Conservation (phyloP, 2,113 vertebrate species). For the Gallinago media region DNA sequence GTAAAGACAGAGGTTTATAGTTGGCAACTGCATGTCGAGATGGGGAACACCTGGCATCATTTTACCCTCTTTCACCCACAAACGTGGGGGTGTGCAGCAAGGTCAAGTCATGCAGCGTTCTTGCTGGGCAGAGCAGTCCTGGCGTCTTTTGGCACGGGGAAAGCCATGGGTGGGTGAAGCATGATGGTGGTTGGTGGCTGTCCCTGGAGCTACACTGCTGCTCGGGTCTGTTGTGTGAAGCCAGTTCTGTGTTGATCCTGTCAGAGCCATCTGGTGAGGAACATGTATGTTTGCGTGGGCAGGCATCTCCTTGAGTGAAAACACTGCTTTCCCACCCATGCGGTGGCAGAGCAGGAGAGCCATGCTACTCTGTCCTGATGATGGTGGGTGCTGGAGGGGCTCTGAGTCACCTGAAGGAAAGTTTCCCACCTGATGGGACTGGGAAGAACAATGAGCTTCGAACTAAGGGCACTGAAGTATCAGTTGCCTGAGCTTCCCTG, state of each 20-base stretch:
- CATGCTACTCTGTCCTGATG: neutral
- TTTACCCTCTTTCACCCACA: neutral
- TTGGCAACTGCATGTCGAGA: neutral
- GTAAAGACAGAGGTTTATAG: neutral
- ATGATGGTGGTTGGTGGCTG: too few relatives aligned
- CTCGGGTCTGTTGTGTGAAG: neutral
- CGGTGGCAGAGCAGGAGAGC: neutral
- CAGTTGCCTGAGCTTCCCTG: neutral
- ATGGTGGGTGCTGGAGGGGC: neutral
- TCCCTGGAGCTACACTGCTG: neutral
- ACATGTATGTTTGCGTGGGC: rapidly evolving
- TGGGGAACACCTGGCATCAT: neutral
- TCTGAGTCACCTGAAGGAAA: neutral
- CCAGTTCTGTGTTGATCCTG: rapidly evolving
- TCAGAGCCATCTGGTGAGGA: neutral
- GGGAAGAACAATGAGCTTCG: neutral
- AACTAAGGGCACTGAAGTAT: neutral
- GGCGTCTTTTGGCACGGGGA: neutral
- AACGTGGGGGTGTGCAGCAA: neutral
- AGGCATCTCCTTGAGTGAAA: neutral
- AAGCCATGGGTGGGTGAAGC: rapidly evolving
- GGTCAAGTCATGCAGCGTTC: rapidly evolving
- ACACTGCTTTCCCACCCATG: neutral
- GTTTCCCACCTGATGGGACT: neutral
- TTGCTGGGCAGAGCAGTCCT: neutral